phyloP scores from a whole-genome alignment of 2,113 vertebrate species.

The Mola mola region DNA sequence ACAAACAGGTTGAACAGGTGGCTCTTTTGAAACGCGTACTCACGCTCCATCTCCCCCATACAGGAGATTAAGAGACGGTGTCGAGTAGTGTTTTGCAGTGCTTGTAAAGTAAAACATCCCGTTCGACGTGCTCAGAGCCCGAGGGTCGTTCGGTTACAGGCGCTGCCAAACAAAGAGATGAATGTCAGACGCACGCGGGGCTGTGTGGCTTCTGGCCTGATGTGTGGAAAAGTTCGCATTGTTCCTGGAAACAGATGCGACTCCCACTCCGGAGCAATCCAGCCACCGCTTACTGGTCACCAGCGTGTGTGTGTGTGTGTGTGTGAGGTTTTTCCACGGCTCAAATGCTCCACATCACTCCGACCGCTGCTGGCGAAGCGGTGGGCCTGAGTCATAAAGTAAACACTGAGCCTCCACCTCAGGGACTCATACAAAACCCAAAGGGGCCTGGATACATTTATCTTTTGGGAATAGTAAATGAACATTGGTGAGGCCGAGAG shows the following conservation, averaged over 20 bases:
- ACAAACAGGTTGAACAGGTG: conserved; percentile 16
- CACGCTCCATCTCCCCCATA: neutral
- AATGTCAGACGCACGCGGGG: conserved; percentile 4
- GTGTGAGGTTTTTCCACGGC: conserved; percentile 30
- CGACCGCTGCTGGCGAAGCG: conserved; percentile 19
- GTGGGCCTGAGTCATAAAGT: conserved; percentile 50
- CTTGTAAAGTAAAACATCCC: conserved; percentile 7
- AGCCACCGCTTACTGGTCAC: conserved; percentile 26
- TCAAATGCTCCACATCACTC: conserved; percentile 3
- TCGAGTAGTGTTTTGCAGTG: conserved; percentile 8
- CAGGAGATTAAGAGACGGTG: conserved; percentile 9
- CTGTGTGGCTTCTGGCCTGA: conserved; percentile 38
- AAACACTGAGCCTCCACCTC: conserved; percentile 35
- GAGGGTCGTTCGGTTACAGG: neutral
- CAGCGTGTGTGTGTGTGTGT: conserved; percentile 9
- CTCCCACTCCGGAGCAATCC: conserved; percentile 30
- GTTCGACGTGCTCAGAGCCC: conserved; percentile 20
- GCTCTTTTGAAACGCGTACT: neutral
- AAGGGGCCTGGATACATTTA: too few relatives aligned
- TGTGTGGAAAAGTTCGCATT: conserved; percentile 50
- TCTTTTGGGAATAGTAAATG: neutral
- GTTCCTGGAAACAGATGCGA: conserved; percentile 51
- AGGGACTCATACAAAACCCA: conserved; percentile 4
- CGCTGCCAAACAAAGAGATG: conserved; percentile 15
- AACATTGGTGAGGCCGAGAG: conserved; percentile 15